phyloP scores from a whole-genome alignment of 1,140 invertebrate genomes.

The Ptiloglossa arizonensis region DNA sequence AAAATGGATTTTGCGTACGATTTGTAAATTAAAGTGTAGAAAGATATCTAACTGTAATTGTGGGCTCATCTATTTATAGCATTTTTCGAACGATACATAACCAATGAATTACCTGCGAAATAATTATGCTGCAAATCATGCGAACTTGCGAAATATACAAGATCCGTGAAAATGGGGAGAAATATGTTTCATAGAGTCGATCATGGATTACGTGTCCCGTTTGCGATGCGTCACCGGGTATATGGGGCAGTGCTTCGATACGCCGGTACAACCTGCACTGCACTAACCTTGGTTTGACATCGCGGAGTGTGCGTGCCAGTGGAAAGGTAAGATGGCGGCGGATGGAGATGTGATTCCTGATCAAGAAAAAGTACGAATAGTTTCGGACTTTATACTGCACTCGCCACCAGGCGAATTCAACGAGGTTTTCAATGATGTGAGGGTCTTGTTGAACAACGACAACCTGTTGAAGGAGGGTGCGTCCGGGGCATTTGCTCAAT shows the following conservation, averaged over 20 bases:
- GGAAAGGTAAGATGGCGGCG: conserved; percentile 83
- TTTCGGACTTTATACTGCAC: conserved; percentile 98
- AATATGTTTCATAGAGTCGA: conserved; percentile 22
- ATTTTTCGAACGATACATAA: background rate
- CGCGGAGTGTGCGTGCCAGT: conserved; percentile 75
- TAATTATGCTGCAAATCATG: background rate
- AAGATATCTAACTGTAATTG: background rate
- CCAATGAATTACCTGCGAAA: background rate
- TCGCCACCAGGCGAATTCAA: conserved; percentile 99
- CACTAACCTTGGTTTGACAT: conserved; percentile 73
- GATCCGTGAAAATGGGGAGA: background rate
- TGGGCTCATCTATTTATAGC: background rate
- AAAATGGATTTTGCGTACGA: no score
- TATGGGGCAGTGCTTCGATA: conserved; percentile 49
- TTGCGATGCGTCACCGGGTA: conserved; percentile 62
- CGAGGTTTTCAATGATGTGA: conserved; percentile 99
- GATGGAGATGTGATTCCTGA: conserved; percentile 89
- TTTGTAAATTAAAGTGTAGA: no score
- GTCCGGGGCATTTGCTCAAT: conserved; percentile 96
- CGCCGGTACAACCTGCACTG: conserved; percentile 68
- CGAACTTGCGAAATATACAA: background rate
- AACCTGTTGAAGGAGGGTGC: conserved; percentile 97
- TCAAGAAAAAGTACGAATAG: conserved; percentile 96
- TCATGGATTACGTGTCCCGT: conserved; percentile 40
- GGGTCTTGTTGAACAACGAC: conserved; percentile 97